phyloP scores from a whole-genome alignment of 2,888 invertebrate genomes.

The Xylocampa areola region DNA sequence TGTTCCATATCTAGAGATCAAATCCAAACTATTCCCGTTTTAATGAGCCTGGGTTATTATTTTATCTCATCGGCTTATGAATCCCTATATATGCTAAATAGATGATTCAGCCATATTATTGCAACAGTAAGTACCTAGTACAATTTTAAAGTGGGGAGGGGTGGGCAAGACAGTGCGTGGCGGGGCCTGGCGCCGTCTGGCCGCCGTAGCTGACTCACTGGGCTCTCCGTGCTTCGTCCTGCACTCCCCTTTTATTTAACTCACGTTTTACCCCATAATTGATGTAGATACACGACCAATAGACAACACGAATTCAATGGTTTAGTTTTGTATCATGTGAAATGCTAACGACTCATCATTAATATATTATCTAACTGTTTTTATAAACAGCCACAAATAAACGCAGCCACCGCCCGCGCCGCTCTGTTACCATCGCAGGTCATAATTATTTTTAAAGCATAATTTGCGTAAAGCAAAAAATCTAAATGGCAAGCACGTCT shows the following conservation, averaged over 20 bases:
- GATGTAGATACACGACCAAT: constrained; percentile 66
- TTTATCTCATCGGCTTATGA: constrained; percentile 63
- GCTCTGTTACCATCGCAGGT: constrained; percentile 10
- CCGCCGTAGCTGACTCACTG: constrained; percentile 82
- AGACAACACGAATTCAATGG: constrained; percentile 32
- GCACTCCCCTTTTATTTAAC: constrained; percentile 79
- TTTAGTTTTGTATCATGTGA: constrained; percentile 38
- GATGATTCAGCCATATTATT: constrained; percentile 64
- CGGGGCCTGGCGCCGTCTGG: constrained; percentile 84
- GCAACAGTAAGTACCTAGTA: constrained; percentile 47
- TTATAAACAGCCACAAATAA: constrained; percentile 20
- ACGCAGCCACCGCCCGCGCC: not conserved
- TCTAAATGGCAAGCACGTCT: constrained; percentile 11
- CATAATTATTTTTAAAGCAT: constrained; percentile 1
- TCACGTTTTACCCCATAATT: constrained; percentile 82
- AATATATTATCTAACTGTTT: constrained; percentile 9
- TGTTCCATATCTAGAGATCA: not conserved
- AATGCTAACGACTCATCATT: constrained; percentile 43
- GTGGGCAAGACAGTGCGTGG: constrained; percentile 76
- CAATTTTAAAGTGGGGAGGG: constrained; percentile 68
- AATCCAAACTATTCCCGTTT: constrained; percentile 24
- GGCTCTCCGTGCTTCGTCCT: constrained; percentile 74
- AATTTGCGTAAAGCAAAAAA: constrained; percentile 2
- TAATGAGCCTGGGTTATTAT: constrained; percentile 63
- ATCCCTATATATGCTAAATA: constrained; percentile 75